Conservation (phyloP, 2,888 invertebrate genomes). For the Pheosia gnoma region DNA sequence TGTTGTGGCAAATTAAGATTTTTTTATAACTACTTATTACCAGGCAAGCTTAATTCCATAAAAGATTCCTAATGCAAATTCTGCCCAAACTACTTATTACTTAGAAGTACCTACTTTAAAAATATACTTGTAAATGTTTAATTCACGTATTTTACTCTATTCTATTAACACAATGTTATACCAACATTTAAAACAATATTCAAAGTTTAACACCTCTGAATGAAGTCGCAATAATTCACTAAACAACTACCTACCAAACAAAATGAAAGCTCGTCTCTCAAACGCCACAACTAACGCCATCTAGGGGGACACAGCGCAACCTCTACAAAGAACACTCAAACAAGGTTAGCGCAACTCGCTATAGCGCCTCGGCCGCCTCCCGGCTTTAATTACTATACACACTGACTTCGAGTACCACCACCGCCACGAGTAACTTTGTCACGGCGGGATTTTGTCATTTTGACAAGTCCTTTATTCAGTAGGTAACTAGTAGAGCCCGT, state of each 20-base stretch:
- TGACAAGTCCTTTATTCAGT: neutral
- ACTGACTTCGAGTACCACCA: conserved; percentile 12
- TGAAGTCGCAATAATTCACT: neutral
- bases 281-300: conserved; percentile 30
- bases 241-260: neutral
- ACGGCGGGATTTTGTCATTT: conserved; percentile 20
- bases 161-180: too few relatives aligned
- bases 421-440: conserved; percentile 29
- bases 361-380: conserved; percentile 17
- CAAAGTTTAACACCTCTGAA: neutral
- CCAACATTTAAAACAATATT: neutral
- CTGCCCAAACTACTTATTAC: too few relatives aligned
- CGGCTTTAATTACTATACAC: conserved; percentile 33
- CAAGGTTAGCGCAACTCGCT: conserved; percentile 25
- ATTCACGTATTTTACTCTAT: too few relatives aligned
- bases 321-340: conserved; percentile 27
- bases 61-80: too few relatives aligned
- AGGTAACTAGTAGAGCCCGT: too few relatives aligned
- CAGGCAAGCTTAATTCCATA: too few relatives aligned
- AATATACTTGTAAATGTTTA: too few relatives aligned
- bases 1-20: too few relatives aligned
- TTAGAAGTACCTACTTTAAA: too few relatives aligned
- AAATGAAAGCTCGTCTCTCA: conserved; percentile 1
- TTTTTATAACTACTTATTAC: too few relatives aligned
- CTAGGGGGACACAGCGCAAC: conserved; percentile 25